These are phyloP conservation scores for Apamea crenata DNA, from an alignment of 2,888 invertebrate species.

Conservation along the genomic window DNA sequence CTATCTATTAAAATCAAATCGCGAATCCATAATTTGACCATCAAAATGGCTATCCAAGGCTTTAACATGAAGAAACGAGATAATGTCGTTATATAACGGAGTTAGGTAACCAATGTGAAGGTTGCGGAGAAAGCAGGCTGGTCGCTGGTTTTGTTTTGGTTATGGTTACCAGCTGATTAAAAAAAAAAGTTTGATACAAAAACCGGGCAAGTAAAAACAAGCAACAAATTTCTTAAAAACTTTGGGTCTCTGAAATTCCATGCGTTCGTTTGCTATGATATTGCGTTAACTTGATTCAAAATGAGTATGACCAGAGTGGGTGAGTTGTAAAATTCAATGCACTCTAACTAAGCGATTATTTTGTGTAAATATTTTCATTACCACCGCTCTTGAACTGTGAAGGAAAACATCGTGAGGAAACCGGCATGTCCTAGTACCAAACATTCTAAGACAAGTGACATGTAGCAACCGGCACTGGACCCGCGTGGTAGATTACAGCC, in stretches of 20 bases:
- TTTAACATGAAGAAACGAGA: constrained; percentile 55
- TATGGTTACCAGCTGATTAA: constrained; percentile 19
- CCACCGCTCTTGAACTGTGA: too few species aligned
- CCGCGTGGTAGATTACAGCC: too few species aligned
- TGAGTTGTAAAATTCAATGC: too few species aligned
- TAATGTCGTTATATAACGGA: constrained; percentile 51
- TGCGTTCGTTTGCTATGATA: not conserved
- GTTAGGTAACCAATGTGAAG: constrained; percentile 49
- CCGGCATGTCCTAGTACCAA: too few species aligned
- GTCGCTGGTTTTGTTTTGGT: not conserved
- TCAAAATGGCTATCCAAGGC: constrained; percentile 29
- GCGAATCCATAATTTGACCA: constrained; percentile 42
- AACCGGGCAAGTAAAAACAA: not conserved
- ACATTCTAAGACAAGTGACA: too few species aligned
- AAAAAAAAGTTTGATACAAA: not conserved
- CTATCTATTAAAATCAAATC: constrained; percentile 41
- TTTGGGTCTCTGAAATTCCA: not conserved
- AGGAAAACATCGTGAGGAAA: too few species aligned
- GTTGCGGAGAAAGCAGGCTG: constrained; percentile 47
- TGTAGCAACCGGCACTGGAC: too few species aligned
- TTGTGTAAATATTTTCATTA: too few species aligned
- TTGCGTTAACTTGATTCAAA: not conserved
- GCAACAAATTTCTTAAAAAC: not conserved
- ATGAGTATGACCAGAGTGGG: not conserved
- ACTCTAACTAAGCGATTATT: too few species aligned